A percentile compares a stretch with the other conserved stretches of the same genome.
These are phyloP conservation scores for Bufo gargarizans DNA, from an alignment of 2,113 vertebrate genomes.

Conservation along the genomic window DNA sequence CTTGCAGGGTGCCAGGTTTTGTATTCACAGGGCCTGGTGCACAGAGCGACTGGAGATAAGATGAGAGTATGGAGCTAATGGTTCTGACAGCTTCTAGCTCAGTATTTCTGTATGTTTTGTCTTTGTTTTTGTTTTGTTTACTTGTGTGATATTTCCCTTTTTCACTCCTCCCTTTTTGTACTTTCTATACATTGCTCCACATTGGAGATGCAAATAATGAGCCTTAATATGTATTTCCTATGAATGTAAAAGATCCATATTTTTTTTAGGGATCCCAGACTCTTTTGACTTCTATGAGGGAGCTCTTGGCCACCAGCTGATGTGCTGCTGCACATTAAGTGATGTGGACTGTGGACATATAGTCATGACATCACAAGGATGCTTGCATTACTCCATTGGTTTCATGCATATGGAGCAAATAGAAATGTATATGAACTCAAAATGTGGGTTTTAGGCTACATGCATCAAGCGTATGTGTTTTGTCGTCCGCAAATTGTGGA, in stretches of 20 bases:
- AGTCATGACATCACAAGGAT: background rate
- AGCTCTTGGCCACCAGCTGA: background rate
- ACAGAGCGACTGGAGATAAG: background rate
- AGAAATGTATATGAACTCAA: background rate
- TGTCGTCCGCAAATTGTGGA: too few species aligned
- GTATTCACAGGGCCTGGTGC: background rate
- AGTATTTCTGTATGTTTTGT: background rate
- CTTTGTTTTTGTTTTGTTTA: too few species aligned
- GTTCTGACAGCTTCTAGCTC: background rate
- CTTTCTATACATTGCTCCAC: too few species aligned
- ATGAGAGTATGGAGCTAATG: background rate
- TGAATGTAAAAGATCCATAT: background rate
- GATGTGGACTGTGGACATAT: background rate
- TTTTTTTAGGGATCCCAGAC: background rate
- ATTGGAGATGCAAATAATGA: background rate
- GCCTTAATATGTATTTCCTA: background rate
- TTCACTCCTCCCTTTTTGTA: too few species aligned
- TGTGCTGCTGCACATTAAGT: background rate
- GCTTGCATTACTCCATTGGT: background rate
- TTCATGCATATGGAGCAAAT: background rate
- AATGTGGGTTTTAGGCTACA: background rate
- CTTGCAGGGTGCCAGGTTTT: background rate
- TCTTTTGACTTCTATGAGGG: background rate
- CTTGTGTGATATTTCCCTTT: too few species aligned
- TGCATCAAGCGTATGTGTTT: too few species aligned